A percentile compares a stretch with the other conserved stretches of the same genome.
Conservation (phyloP, 1,140 invertebrate genomes). For the Orchesella cincta region DNA sequence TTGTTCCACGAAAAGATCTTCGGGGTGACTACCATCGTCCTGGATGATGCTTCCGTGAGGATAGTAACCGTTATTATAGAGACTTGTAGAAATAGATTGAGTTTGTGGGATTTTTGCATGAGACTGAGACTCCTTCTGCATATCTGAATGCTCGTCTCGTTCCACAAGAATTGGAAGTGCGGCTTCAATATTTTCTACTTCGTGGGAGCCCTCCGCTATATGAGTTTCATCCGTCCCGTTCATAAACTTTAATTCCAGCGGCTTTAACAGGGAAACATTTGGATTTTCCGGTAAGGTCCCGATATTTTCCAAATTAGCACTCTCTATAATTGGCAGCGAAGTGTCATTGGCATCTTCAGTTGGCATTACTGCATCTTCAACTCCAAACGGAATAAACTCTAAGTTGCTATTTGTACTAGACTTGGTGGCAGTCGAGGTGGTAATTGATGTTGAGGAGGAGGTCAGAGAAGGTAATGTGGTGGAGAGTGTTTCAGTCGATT, state of each 20-base stretch:
- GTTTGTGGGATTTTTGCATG: background rate
- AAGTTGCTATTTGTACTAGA: slow-evolving; percentile 32
- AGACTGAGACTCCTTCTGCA: background rate
- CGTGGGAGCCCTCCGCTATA: background rate
- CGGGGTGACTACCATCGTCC: slow-evolving; percentile 15
- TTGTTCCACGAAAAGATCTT: background rate
- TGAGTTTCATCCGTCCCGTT: background rate
- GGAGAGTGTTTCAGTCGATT: slow-evolving; percentile 6
- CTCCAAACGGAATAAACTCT: slow-evolving; percentile 47
- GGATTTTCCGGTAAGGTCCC: too few species aligned
- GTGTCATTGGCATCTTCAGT: background rate
- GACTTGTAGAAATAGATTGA: slow-evolving; percentile 39
- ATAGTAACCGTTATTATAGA: slow-evolving; percentile 47
- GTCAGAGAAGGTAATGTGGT: background rate
- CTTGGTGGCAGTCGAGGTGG: slow-evolving; percentile 15
- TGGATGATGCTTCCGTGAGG: slow-evolving; percentile 33
- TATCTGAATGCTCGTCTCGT: background rate
- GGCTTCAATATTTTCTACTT: background rate
- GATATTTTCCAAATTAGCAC: too few species aligned
- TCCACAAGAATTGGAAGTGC: slow-evolving; percentile 2
- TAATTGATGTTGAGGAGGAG: slow-evolving; percentile 12
- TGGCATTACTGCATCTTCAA: slow-evolving; percentile 42
- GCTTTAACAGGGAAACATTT: background rate
- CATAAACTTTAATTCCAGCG: background rate
- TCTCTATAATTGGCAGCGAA: background rate